Evolutionary conservation across 2,888 invertebrate genomes (phyloP).

Genomic region (Anoplius nigerrimus): DNA sequence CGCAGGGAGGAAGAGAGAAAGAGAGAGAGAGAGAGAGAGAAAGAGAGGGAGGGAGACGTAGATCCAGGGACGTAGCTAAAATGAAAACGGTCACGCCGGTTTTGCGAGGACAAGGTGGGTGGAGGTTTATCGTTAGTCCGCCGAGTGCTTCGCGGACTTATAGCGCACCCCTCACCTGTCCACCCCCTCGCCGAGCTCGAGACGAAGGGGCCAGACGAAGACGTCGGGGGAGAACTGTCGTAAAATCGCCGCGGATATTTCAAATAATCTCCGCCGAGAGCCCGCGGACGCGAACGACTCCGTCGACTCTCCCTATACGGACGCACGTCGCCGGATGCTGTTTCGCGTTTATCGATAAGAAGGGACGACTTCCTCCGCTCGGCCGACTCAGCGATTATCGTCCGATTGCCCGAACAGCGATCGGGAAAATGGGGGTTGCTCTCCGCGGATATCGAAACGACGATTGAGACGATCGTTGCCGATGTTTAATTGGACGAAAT

Average conservation of each 20-base stretch:
- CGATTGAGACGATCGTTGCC: too few species aligned
- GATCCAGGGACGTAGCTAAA: slow-evolving; percentile 57
- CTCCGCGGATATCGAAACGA: too few species aligned
- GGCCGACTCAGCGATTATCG: not conserved
- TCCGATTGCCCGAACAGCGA: too few species aligned
- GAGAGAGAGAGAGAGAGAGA: slow-evolving; percentile 16
- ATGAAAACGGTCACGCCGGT: slow-evolving; percentile 59
- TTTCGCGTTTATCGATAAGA: not conserved
- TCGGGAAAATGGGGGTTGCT: too few species aligned
- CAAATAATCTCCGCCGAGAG: slow-evolving; percentile 41
- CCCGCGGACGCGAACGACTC: not conserved
- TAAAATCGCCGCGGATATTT: slow-evolving; percentile 64
- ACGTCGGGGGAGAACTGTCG: slow-evolving; percentile 28
- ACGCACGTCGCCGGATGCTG: not conserved
- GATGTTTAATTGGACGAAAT: too few species aligned
- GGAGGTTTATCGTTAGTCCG: slow-evolving; percentile 60
- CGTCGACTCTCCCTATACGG: too few species aligned
- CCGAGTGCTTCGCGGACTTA: slow-evolving; percentile 61
- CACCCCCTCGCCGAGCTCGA: slow-evolving; percentile 43
- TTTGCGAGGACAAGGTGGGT: slow-evolving; percentile 47
- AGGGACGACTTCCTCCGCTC: not conserved
- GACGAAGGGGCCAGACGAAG: slow-evolving; percentile 16
- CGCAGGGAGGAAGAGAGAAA: slow-evolving; percentile 15
- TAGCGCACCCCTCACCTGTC: too few species aligned
- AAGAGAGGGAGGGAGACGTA: slow-evolving; percentile 34